These are phyloP conservation scores for Pardalotus punctatus DNA, from an alignment of 2,113 vertebrate genomes.

Conservation along the genomic window DNA sequence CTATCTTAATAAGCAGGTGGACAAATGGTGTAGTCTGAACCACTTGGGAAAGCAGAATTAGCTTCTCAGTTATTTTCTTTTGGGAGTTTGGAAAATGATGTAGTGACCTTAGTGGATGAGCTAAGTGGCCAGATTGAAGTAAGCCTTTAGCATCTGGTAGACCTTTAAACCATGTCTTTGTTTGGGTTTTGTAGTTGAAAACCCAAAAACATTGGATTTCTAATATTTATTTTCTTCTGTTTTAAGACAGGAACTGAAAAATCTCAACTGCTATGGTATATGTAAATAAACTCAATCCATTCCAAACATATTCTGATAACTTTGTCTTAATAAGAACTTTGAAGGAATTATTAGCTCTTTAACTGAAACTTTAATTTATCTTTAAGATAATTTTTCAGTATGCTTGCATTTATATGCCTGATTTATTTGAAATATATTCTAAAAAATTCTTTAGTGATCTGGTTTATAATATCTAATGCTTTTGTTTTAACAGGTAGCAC, in stretches of 20 bases:
- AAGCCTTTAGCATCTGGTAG: not conserved
- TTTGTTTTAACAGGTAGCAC: slow-evolving; percentile 81
- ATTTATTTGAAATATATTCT: not conserved
- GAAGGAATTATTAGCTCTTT: not conserved
- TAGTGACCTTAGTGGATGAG: not conserved
- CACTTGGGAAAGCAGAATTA: not conserved
- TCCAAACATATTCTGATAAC: not conserved
- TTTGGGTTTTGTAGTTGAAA: not conserved
- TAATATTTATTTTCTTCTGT: not conserved
- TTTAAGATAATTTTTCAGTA: not conserved
- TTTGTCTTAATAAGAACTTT: not conserved
- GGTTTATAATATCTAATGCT: not conserved
- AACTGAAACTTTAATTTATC: not conserved
- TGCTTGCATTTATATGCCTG: not conserved
- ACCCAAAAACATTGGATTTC: not conserved
- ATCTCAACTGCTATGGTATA: not conserved
- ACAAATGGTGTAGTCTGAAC: not conserved
- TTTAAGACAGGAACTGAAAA: not conserved
- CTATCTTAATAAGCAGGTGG: not conserved
- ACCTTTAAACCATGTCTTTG: not conserved
- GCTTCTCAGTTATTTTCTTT: not conserved
- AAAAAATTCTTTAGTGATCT: not conserved
- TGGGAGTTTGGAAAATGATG: not conserved
- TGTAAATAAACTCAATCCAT: not conserved
- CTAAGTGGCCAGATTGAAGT: not conserved